phyloP scores from a whole-genome alignment of 2,888 invertebrate genomes.

The Acanthopleura granulata region DNA sequence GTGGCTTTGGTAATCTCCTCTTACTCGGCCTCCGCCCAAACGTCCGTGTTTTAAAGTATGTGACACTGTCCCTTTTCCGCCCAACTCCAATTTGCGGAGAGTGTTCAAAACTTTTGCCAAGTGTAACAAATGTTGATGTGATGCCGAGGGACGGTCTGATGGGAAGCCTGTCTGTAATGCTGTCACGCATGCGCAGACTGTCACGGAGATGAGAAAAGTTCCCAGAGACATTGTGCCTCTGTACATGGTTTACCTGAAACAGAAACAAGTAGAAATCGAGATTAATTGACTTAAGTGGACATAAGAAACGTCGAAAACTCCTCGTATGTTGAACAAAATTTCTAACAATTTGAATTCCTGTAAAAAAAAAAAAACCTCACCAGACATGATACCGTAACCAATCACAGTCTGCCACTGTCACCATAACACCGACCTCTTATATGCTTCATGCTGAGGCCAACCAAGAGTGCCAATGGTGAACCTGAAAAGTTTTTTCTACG shows the following conservation, averaged over 20 bases:
- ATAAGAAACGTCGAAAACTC: too few relatives aligned
- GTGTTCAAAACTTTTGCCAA: constrained; percentile 17
- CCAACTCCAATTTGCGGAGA: constrained; percentile 9
- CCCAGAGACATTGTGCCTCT: not conserved
- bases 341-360: too few relatives aligned
- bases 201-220: not conserved
- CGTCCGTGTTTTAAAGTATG: not conserved
- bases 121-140: not conserved
- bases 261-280: not conserved
- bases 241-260: not conserved
- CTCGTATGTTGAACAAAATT: too few relatives aligned
- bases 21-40: not conserved
- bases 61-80: constrained; percentile 1
- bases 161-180: not conserved
- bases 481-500: too few relatives aligned
- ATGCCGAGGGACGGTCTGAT: not conserved
- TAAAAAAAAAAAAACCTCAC: too few relatives aligned
- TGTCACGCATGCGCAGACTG: not conserved
- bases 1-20: not conserved
- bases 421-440: too few relatives aligned
- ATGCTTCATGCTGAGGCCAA: too few relatives aligned
- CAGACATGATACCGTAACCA: too few relatives aligned
- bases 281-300: too few relatives aligned
- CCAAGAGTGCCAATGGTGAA: too few relatives aligned
- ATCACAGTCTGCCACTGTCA: too few relatives aligned